These are phyloP conservation scores for Sinelater perroti DNA, from an alignment of 2,888 invertebrate genomes.

Conservation along the genomic window DNA sequence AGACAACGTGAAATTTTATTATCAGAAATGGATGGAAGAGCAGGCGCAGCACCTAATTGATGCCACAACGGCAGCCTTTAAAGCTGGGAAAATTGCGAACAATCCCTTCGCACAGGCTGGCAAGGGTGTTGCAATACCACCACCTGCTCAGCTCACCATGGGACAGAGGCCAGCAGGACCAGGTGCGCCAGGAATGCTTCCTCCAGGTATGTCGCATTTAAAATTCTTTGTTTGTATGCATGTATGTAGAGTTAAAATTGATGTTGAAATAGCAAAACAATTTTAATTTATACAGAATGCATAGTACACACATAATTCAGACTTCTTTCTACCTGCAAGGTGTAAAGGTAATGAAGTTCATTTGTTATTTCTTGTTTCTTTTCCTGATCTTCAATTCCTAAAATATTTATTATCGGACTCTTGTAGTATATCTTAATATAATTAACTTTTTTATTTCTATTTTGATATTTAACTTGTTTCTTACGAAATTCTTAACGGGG, in stretches of 20 bases:
- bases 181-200: constrained; percentile 68
- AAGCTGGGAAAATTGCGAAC: constrained; percentile 94
- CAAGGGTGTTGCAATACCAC: constrained; percentile 78
- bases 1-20: constrained; percentile 98
- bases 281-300: not conserved
- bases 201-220: constrained; percentile 47
- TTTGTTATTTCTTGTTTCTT: too few relatives aligned
- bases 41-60: constrained; percentile 99
- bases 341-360: too few relatives aligned
- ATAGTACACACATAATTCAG: too few relatives aligned
- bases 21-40: constrained; percentile 99
- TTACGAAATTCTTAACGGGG: too few relatives aligned
- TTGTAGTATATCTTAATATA: too few relatives aligned
- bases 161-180: constrained; percentile 72
- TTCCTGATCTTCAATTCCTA: too few relatives aligned
- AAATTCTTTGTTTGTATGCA: too few relatives aligned
- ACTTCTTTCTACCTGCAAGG: too few relatives aligned
- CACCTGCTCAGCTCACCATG: constrained; percentile 72
- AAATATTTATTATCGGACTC: too few relatives aligned
- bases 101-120: constrained; percentile 80
- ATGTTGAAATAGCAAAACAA: not conserved
- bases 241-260: too few relatives aligned
- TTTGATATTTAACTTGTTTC: too few relatives aligned
- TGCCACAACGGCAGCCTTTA: constrained; percentile 97
- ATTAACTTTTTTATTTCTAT: too few relatives aligned